Conservation (phyloP, 2,888 invertebrate genomes). For the Chrysina gloriosa region DNA sequence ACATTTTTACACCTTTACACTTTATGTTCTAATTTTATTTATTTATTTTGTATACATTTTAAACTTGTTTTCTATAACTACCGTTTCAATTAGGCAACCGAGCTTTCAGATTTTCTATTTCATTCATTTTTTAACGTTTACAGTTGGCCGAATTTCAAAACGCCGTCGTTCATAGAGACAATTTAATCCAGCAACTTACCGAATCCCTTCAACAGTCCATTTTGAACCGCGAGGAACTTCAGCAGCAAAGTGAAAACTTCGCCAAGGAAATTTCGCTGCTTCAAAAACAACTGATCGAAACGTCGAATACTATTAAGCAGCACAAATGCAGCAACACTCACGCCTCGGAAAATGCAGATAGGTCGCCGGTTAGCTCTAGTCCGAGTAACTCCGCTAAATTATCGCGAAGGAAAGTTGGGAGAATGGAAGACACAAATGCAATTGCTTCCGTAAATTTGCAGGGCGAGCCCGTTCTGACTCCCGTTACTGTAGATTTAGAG, state of each 20-base stretch:
- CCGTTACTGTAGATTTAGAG: slow-evolving; percentile 46
- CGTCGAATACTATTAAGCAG: slow-evolving; percentile 62
- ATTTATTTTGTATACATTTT: no score
- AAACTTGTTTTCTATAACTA: no score
- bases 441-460: not conserved
- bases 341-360: not conserved
- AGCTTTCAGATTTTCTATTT: no score
- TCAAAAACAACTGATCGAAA: slow-evolving; percentile 65
- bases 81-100: no score
- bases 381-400: not conserved
- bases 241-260: slow-evolving; percentile 72
- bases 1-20: no score
- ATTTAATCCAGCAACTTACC: slow-evolving; percentile 78
- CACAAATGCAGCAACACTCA: slow-evolving; percentile 48
- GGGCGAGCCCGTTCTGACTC: not conserved
- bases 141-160: slow-evolving; percentile 80
- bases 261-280: slow-evolving; percentile 70
- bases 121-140: slow-evolving; percentile 57
- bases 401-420: not conserved
- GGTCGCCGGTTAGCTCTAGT: not conserved
- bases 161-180: slow-evolving; percentile 76
- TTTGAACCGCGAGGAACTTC: slow-evolving; percentile 71
- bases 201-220: slow-evolving; percentile 77
- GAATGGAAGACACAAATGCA: not conserved
- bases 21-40: no score